Evolutionary conservation across 2,113 vertebrate genomes (phyloP), one percentile per base, ranked within the genome.

Genomic region (Scomber scombrus): DNA sequence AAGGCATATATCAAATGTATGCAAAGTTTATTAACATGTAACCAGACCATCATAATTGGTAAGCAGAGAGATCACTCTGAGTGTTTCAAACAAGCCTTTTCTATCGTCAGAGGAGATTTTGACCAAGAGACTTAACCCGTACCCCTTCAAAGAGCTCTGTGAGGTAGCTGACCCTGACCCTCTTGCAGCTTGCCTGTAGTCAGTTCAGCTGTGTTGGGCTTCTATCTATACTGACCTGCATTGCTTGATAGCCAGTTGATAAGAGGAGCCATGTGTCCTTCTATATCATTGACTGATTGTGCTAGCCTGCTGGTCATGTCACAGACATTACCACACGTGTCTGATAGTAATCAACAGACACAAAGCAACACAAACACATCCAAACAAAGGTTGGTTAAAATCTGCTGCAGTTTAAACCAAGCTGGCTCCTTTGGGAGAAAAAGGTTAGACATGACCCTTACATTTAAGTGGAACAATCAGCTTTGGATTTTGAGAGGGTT

Each of bases 221-320:
- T 34, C 62, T 46, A 31, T 75, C 43, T 75, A 31, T 64, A 21
- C 75, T 64, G 75, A 73, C 13, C 21, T 54, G 26, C 18, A 77
- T 10, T 11, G 8, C 61, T 74, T 16, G 52, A 85, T 75, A 43
- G 50, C 46, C 31, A 46, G 56, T 55, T 72, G 83, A 85, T 80
- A 89, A 85, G 68, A 75, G 47, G 29, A 78, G 50, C 75, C 64
- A 70, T 72, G 70, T 78, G 76, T 50, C 50, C 47, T 45, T 78
- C 62, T 64, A 10, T 71, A 45, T 83, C 72, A 88, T 47, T 75
- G 81, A 87, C 78, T 72, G 75, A 64, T 66, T 72, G 71, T 77
- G 64, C 62, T 50, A 18, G 67, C 34, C 10, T 61, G 63, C 65
- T 62, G 61, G 67, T 84, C 55, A 61, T 43, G 67, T 75, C 66